These are phyloP conservation scores for Cossypha heuglini DNA, from an alignment of 2,797 vertebrate genomes.

Conservation along the genomic window DNA sequence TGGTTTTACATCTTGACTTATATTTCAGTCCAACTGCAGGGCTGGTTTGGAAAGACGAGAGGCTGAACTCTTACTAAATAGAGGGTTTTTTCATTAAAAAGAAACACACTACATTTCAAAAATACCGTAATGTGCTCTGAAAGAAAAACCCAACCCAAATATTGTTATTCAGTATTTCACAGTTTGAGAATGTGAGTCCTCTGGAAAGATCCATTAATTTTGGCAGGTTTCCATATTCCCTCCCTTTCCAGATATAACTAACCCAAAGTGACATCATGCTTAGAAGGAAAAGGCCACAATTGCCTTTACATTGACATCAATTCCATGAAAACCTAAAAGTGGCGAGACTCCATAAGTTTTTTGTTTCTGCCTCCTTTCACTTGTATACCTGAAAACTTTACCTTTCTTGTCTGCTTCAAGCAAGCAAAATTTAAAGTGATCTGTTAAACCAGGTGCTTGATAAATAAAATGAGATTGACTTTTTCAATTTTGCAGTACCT, in stretches of 20 bases:
- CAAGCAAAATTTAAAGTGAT: background rate
- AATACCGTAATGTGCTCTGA: background rate
- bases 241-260: background rate
- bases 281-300: background rate
- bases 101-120: background rate
- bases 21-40: background rate
- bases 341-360: background rate
- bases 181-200: background rate
- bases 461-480: background rate
- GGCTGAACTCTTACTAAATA: background rate
- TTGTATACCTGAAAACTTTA: background rate
- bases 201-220: background rate
- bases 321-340: background rate
- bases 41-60: background rate
- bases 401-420: background rate
- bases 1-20: background rate
- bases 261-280: background rate
- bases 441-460: background rate
- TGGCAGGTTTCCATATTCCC: background rate
- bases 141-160: background rate
- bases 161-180: background rate
- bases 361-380: background rate
- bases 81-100: background rate
- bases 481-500: background rate
- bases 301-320: background rate